phyloP scores from a whole-genome alignment of 2,797 vertebrate species.

The Gadopsis bispinosus region DNA sequence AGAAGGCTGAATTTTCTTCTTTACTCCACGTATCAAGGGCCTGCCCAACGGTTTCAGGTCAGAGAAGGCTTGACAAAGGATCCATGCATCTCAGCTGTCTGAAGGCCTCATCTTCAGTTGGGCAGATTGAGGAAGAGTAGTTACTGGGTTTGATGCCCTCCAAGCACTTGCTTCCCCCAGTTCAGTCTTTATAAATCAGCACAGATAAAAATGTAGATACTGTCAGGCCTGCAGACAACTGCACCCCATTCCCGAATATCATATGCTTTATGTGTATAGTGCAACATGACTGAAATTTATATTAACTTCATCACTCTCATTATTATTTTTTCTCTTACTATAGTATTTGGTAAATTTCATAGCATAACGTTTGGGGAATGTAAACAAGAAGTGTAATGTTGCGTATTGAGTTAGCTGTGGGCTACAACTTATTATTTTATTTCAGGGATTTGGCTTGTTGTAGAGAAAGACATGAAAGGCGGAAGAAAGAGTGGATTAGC shows the following conservation, averaged over 20 bases:
- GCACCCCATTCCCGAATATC: not conserved
- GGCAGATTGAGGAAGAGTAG: conserved; percentile 58
- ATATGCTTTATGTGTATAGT: not conserved
- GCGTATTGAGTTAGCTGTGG: not conserved
- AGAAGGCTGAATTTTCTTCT: conserved; percentile 37
- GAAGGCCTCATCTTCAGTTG: conserved; percentile 52
- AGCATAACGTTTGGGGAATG: not conserved
- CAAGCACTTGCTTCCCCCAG: conserved; percentile 27
- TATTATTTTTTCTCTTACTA: not conserved
- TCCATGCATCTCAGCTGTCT: conserved; percentile 61
- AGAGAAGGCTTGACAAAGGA: conserved; percentile 60
- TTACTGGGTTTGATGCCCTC: conserved; percentile 42
- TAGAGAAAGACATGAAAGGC: too few relatives aligned
- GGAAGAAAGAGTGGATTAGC: not conserved
- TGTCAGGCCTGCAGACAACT: conserved; percentile 15
- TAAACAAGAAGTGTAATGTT: not conserved
- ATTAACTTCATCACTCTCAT: not conserved
- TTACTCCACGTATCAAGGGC: conserved; percentile 6
- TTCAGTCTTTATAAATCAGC: conserved; percentile 49
- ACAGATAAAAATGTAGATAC: conserved; percentile 27
- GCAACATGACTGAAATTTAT: not conserved
- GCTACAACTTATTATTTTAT: not conserved
- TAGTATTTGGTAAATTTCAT: not conserved
- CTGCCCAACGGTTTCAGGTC: conserved; percentile 61
- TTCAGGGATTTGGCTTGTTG: too few relatives aligned